Base-by-base conservation (phyloP, 2,888 invertebrate genomes). In the Gisinianus flammeolus region DNA sequence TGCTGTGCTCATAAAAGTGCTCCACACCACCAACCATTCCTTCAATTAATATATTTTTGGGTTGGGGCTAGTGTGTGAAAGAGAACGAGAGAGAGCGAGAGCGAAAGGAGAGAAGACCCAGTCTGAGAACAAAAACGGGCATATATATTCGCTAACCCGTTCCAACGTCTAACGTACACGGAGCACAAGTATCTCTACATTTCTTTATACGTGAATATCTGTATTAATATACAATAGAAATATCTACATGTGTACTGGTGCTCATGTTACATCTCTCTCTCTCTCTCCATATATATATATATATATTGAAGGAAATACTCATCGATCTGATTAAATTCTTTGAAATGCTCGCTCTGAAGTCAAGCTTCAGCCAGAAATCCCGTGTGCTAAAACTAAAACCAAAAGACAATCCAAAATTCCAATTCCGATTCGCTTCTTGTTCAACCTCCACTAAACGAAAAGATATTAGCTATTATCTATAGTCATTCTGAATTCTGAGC, bases 11-110 rank as follows among this genome's bases (percentile, higher is more conserved):
- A 78, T 80, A 80, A 80, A 80, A 79, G 78, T 77, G 66, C 73
- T 78, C 73, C 35, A 77, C 77, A 79, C 77, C 77, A 75, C 71
- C 76, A 73, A 66, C 78, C 62, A 78, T 72, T 79, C 77, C 77
- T 76, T 76, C 80, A 80, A 80, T 80, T 80, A 80, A 80, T 80
- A 80, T 78, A 79, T 80, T 80, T 80, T 79, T 79, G 28, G 16
- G 52, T n/a, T 3, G 19, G n/a, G n/a, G 19, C 54, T 54, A 5
- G 4, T 54, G 19, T 19, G 16, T 16, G n/a, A n/a, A n/a, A n/a
- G n/a, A n/a, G n/a, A n/a, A n/a, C n/a, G n/a, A n/a, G n/a, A n/a
- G 12, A 24, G 26, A 24, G 4, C 62, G 26, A 22, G 62, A 12
- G 62, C 26, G 10, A 4, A 64, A 5, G 26, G 70, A 24, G 12